Evolutionary conservation across 2,888 invertebrate species (phyloP), one percentile per base, ranked within the genome.

Genomic region (Cyaniris semiargus): DNA sequence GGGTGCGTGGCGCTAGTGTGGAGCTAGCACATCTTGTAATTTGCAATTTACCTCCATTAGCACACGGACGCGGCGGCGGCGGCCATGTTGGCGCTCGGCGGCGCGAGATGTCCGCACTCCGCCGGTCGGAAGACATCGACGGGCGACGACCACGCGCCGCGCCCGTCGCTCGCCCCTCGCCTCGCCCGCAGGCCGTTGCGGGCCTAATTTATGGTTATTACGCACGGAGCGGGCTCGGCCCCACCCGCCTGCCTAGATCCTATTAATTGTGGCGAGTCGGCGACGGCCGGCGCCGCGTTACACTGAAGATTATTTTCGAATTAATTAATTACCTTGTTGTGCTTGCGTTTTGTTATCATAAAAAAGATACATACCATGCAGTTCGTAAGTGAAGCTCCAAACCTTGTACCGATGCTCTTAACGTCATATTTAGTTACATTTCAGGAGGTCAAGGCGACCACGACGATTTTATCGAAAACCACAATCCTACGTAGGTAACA

Each of bases 131-230:
- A 76, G 75, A 76, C 75, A 58, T 76, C 75, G 60, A 79, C 77
- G 77, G 34, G 58, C 75, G 60, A 79, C 77, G 77, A 77, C 70
- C 79, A 77, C 76, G 77, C 77, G 53, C 44, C 58, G 15, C 78
- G 3, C 3, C 58, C 31, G 53, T 60, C 53, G 27, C 34, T 27
- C 58, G 27, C 38, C 38, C 66, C 66, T 31, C 60, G 15, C 44
- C 21, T 27, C 48, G 31, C 70, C n/a, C 53, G 15, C 34, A 58
- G 31, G 56, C 23, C 31, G 58, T 53, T 70, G 21, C 53, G 48
- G 53, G 27, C 27, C 31, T 18, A 48, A 70, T 70, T 27, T 66
- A 66, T 66, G 66, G 27, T 66, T 66, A 66, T 66, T 66, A 66
- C 31, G 66, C 66, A 66, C 27, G 27, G 66, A 66, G 66, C 66